phyloP scores from a whole-genome alignment of 2,797 vertebrate species.

The Psittacula derbiana region DNA sequence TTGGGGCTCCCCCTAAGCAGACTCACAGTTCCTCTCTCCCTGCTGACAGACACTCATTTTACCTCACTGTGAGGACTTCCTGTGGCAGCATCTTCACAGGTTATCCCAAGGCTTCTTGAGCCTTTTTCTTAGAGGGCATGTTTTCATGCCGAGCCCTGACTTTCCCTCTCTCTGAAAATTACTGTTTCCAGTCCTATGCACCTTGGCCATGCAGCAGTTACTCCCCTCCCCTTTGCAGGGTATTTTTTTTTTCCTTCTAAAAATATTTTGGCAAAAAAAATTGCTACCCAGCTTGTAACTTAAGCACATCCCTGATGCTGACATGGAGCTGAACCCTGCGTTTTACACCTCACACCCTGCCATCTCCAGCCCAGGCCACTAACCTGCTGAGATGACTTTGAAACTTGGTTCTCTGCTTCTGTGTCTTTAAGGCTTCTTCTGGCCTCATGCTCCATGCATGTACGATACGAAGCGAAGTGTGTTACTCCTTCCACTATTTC shows the following conservation, averaged over 20 bases:
- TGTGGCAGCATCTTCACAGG: not conserved
- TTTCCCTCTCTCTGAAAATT: not conserved
- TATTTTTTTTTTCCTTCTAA: not conserved
- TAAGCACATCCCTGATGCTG: not conserved
- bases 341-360: not conserved
- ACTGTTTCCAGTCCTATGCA: not conserved
- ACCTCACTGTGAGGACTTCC: not conserved
- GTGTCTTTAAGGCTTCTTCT: not conserved
- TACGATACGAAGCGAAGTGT: rapidly evolving
- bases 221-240: not conserved
- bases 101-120: not conserved
- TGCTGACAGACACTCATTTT: not conserved
- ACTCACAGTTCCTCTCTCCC: not conserved
- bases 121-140: not conserved
- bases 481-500: not conserved
- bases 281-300: not conserved
- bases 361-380: not conserved
- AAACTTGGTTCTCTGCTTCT: not conserved
- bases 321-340: not conserved
- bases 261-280: not conserved
- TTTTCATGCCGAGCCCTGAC: not conserved
- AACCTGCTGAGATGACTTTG: not conserved
- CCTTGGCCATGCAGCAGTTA: not conserved
- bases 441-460: rapidly evolving
- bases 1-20: not conserved